Conservation (phyloP, 2,113 vertebrate genomes). For the human (Homo sapiens) region GRCh38 chr16:3285001-3285500, state of each 20-base stretch:
- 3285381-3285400: neutral
- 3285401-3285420: neutral
- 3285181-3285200: constrained; percentile 79
- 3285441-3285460: neutral
- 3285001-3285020: neutral
- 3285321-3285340: constrained; percentile 20
- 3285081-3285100: constrained; percentile 78
- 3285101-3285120: constrained; percentile 76
- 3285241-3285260: constrained; percentile 76
- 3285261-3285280: constrained; percentile 61
- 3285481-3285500: neutral
- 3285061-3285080: constrained; percentile 78
- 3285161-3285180: constrained; percentile 76
- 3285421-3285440: neutral
- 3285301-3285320: neutral
- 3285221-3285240: constrained; percentile 80
- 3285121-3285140: constrained; percentile 78
- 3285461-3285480: neutral
- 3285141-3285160: constrained; percentile 79
- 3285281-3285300: constrained; percentile 26
- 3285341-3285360: neutral
- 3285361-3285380: neutral
- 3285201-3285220: constrained; percentile 76
- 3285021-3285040: constrained; percentile 73
- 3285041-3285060: constrained; percentile 80